Evolutionary conservation across 1,140 invertebrate species (phyloP).

Genomic region (Protaetia brevitarsis): DNA sequence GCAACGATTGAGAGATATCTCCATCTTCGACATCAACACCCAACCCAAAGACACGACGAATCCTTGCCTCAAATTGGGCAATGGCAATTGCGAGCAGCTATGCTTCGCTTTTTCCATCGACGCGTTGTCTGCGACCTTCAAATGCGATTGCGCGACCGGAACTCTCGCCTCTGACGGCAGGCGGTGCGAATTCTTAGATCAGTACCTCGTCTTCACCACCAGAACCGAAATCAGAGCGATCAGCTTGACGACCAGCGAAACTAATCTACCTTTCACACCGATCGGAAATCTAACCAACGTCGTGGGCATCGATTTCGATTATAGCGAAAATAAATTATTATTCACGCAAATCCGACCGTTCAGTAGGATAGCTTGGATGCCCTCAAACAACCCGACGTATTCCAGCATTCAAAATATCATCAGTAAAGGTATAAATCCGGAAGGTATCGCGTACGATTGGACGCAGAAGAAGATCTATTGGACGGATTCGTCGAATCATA

Average conservation of each 20-base stretch:
- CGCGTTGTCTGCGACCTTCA: constrained; percentile 47
- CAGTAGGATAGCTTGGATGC: constrained; percentile 80
- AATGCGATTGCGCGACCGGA: constrained; percentile 91
- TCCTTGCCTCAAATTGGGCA: constrained; percentile 70
- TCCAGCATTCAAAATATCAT: constrained; percentile 70
- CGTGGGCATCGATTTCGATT: constrained; percentile 95
- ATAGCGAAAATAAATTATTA: constrained; percentile 78
- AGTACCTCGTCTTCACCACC: constrained; percentile 89
- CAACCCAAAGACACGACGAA: constrained; percentile 79
- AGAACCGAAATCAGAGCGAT: constrained; percentile 86
- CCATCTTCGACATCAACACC: constrained; percentile 82
- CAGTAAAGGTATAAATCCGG: constrained; percentile 83
- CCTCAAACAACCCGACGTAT: constrained; percentile 62
- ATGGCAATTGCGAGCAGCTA: constrained; percentile 87
- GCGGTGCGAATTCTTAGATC: constrained; percentile 78
- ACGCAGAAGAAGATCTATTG: constrained; percentile 95
- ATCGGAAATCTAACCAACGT: constrained; percentile 92
- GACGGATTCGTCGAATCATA: constrained; percentile 93
- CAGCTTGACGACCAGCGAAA: constrained; percentile 76
- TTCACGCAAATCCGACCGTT: constrained; percentile 91
- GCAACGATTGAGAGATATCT: constrained; percentile 81
- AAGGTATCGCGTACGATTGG: constrained; percentile 97
- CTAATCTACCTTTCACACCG: constrained; percentile 80
- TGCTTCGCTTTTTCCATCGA: constrained; percentile 84
- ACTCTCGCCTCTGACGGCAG: constrained; percentile 58